Evolutionary conservation across 1,140 invertebrate genomes (phyloP).

Genomic region (Charaxes varanes): DNA sequence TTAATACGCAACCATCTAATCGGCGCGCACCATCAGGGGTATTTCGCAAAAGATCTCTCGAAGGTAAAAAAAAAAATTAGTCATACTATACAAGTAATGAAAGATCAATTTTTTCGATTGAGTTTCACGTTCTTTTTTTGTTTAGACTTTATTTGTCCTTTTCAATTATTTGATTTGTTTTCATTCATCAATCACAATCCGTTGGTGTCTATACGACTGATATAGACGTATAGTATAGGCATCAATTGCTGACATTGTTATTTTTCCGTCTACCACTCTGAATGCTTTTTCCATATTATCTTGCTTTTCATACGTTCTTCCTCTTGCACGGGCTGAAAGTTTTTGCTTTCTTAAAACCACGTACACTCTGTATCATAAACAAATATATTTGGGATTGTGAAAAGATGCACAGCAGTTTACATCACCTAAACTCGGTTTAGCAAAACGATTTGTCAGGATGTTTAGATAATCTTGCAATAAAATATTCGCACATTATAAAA

Average conservation of each 20-base stretch:
- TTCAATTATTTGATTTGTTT: constrained; percentile 23
- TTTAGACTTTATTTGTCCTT: constrained; percentile 36
- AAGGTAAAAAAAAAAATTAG: constrained; percentile 80
- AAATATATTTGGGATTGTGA: constrained; percentile 42
- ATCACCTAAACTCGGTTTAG: constrained; percentile 46
- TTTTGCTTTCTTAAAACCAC: constrained; percentile 66
- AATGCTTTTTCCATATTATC: constrained; percentile 65
- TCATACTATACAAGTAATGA: constrained; percentile 58
- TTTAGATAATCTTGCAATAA: constrained; percentile 12
- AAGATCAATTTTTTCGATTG: constrained; percentile 56
- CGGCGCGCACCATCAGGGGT: constrained; percentile 80
- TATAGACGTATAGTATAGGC: constrained; percentile 43
- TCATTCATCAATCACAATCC: constrained; percentile 25
- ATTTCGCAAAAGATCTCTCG: constrained; percentile 95
- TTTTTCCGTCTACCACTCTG: constrained; percentile 59
- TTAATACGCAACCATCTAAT: constrained; percentile 59
- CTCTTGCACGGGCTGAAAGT: constrained; percentile 69
- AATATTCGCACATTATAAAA: constrained; percentile 40
- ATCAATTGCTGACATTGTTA: constrained; percentile 44
- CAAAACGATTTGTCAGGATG: constrained; percentile 12
- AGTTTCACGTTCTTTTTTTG: constrained; percentile 47
- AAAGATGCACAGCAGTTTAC: constrained; percentile 49
- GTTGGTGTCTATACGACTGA: constrained; percentile 48
- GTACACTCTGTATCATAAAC: constrained; percentile 66
- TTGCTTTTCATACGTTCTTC: constrained; percentile 67